Percentiles rank a stretch among this genome's conserved stretches.
Evolutionary conservation across 2,888 invertebrate genomes (phyloP).

Genomic region (Cantharis lateralis): DNA sequence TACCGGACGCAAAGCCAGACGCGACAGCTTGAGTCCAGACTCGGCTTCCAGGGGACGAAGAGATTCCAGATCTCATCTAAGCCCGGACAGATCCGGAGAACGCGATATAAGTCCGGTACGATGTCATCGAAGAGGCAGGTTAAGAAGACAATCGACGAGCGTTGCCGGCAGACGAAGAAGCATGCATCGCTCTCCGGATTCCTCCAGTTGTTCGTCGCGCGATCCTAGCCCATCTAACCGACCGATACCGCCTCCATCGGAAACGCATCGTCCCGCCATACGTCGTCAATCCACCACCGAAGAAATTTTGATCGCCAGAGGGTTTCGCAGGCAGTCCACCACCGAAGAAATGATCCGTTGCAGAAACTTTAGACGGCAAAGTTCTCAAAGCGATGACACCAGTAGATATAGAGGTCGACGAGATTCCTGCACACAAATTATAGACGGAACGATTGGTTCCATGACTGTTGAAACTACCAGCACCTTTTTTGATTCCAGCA

Average conservation of each 20-base stretch:
- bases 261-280: conserved; percentile 73
- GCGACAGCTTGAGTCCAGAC: conserved; percentile 89
- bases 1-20: conserved; percentile 71
- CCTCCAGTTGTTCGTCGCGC: conserved; percentile 79
- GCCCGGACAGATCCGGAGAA: conserved; percentile 80
- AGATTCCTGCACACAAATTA: conserved; percentile 88
- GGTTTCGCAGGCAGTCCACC: conserved; percentile 87
- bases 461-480: conserved; percentile 94
- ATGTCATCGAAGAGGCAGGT: conserved; percentile 69
- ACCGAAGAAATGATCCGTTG: conserved; percentile 93
- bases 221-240: conserved; percentile 83
- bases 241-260: conserved; percentile 58
- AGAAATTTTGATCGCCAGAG: conserved; percentile 87
- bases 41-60: conserved; percentile 77
- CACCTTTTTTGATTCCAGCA: conserved; percentile 90
- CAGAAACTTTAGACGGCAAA: conserved; percentile 87
- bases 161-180: conserved; percentile 63
- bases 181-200: conserved; percentile 66
- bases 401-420: conserved; percentile 72
- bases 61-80: conserved; percentile 78
- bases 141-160: conserved; percentile 80
- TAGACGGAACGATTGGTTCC: conserved; percentile 87
- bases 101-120: conserved; percentile 80
- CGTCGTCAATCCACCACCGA: conserved; percentile 89
- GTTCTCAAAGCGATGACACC: conserved; percentile 86